phyloP scores from a whole-genome alignment of 2,113 vertebrate species.

The Pachypanchax playfairii region DNA sequence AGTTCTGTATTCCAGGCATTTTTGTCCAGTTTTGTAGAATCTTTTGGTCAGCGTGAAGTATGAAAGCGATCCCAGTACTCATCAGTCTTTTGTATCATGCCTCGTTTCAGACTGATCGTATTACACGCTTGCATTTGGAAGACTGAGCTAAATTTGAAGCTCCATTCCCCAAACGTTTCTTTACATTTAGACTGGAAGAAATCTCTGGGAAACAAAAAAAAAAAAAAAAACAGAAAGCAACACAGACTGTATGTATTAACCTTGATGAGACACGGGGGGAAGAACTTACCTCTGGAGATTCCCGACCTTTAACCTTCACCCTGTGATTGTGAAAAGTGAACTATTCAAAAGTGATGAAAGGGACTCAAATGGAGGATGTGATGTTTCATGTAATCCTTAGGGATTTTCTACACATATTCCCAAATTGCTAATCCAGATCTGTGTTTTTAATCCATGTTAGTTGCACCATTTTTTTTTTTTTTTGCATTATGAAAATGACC shows the following conservation, averaged over 20 bases:
- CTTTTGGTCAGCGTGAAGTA: constrained; percentile 31
- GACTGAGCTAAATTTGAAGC: constrained; percentile 46
- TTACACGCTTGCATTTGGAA: constrained; percentile 58
- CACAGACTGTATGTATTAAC: constrained; percentile 23
- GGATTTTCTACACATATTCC: not conserved
- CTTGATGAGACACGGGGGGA: constrained; percentile 32
- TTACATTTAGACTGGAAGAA: constrained; percentile 39
- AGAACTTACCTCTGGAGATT: constrained; percentile 44
- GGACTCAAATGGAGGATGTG: not conserved
- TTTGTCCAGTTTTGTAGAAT: constrained; percentile 21
- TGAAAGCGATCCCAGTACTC: constrained; percentile 57
- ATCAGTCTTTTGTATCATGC: constrained; percentile 68
- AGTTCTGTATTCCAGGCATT: constrained; percentile 21
- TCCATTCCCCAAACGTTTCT: constrained; percentile 46
- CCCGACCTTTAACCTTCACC: constrained; percentile 16
- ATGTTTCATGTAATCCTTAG: constrained; percentile 32
- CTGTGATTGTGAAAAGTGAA: constrained; percentile 42
- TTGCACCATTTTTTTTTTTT: not conserved
- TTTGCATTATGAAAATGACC: constrained; percentile 7
- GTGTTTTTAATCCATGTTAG: too few relatives aligned
- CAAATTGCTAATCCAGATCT: not conserved
- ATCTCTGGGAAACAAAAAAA: too few relatives aligned
- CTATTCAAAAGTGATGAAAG: constrained; percentile 21
- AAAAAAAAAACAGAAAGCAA: too few relatives aligned
- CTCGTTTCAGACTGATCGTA: constrained; percentile 62